Evolutionary conservation across 2,797 vertebrate genomes (phyloP).

Genomic region (Clarias fuscus): DNA sequence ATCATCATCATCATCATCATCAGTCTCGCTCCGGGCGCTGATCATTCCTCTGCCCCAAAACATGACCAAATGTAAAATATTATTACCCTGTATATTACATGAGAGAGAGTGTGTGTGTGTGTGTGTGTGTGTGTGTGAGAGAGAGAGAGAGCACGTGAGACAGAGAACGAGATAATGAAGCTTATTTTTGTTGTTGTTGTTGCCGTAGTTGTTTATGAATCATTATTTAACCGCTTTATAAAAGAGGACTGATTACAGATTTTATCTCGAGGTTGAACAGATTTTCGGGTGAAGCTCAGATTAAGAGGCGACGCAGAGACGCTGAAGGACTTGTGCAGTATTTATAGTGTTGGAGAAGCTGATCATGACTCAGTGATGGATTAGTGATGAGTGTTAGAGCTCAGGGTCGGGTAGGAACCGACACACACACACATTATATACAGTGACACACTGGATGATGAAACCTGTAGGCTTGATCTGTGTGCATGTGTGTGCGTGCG

Average conservation of each 20-base stretch:
- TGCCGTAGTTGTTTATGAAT: not conserved
- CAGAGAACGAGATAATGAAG: not conserved
- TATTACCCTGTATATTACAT: conserved; percentile 6
- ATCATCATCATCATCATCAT: no score
- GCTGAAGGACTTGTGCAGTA: not conserved
- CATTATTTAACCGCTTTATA: not conserved
- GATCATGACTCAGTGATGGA: not conserved
- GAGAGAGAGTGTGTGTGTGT: no score
- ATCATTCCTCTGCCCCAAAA: no score
- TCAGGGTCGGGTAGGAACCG: no score
- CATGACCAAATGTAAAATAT: conserved; percentile 22
- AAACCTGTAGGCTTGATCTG: not conserved
- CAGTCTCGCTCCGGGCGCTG: no score
- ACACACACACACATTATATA: not conserved
- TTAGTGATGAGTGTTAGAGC: not conserved
- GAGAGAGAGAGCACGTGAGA: not conserved
- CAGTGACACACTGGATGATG: not conserved
- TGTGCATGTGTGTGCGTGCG: no score
- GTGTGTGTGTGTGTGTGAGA: not conserved
- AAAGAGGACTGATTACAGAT: not conserved
- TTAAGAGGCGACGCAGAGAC: no score
- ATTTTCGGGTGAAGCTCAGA: not conserved
- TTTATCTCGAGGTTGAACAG: no score
- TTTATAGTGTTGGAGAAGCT: not conserved
- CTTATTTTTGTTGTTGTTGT: not conserved